A percentile compares a stretch with the other conserved stretches of the same genome.
phyloP scores from a whole-genome alignment of 35 echinoderm and acorn worm species.

The Lytechinus pictus region DNA sequence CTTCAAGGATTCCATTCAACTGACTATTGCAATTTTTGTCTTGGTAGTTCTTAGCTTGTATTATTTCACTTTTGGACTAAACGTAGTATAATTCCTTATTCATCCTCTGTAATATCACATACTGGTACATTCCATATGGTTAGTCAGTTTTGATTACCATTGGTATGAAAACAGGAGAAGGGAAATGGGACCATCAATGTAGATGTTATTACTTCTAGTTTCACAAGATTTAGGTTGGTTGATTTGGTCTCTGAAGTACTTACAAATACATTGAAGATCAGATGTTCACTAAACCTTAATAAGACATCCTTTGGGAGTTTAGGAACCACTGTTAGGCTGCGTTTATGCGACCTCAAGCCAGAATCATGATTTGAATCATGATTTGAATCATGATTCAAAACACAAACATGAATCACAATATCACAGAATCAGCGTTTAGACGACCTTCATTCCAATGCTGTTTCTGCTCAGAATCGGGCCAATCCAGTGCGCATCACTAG shows the following conservation, averaged over 20 bases:
- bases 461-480: no score
- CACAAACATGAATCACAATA: no score
- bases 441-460: no score
- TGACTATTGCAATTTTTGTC: no score
- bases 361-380: no score
- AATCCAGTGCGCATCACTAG: no score
- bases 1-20: no score
- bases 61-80: no score
- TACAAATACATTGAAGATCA: not conserved
- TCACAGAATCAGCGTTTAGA: no score
- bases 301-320: not conserved
- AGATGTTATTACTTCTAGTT: conserved; percentile 6
- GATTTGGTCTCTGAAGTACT: conserved; percentile 1
- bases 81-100: not conserved
- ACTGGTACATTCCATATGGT: not conserved
- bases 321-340: not conserved
- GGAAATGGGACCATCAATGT: not conserved
- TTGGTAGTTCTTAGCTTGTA: no score
- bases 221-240: not conserved
- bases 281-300: not conserved
- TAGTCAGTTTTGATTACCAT: not conserved
- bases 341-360: no score
- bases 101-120: not conserved
- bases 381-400: no score
- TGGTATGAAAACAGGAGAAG: not conserved